These are phyloP conservation scores for Formicarius rufipectus DNA, from an alignment of 2,113 vertebrate genomes.

Conservation along the genomic window DNA sequence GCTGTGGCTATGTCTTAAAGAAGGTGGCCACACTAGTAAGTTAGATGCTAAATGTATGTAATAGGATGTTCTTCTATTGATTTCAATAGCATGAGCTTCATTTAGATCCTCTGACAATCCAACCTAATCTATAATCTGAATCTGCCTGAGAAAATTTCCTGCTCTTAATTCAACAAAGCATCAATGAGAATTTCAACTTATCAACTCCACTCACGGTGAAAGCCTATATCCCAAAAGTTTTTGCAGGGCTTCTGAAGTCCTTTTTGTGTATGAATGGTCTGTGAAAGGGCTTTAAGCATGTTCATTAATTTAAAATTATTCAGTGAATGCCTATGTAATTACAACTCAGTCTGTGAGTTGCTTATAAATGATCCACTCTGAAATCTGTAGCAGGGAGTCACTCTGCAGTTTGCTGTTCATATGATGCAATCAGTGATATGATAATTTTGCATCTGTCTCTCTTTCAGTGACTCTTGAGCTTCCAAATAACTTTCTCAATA, in stretches of 20 bases:
- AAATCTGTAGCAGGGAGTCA: neutral
- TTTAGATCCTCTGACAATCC: neutral
- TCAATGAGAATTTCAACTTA: neutral
- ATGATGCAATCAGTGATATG: neutral
- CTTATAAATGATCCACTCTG: neutral
- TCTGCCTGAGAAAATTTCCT: neutral
- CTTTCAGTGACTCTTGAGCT: neutral
- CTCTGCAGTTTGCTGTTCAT: neutral
- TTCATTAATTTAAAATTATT: slow-evolving; percentile 31
- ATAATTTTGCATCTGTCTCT: neutral
- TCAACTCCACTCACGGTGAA: neutral
- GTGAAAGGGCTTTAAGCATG: neutral
- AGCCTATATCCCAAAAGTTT: neutral
- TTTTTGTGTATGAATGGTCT: neutral
- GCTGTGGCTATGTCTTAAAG: neutral
- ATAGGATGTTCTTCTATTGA: neutral
- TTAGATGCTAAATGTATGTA: neutral
- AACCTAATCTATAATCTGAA: neutral
- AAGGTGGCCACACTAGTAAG: neutral
- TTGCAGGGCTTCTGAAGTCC: neutral
- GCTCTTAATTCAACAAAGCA: neutral
- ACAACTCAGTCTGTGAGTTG: neutral
- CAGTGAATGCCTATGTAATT: slow-evolving; percentile 13
- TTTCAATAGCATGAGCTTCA: neutral
- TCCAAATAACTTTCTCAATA: neutral